phyloP scores from a whole-genome alignment of 2,888 invertebrate species.

The Lymantria monacha region DNA sequence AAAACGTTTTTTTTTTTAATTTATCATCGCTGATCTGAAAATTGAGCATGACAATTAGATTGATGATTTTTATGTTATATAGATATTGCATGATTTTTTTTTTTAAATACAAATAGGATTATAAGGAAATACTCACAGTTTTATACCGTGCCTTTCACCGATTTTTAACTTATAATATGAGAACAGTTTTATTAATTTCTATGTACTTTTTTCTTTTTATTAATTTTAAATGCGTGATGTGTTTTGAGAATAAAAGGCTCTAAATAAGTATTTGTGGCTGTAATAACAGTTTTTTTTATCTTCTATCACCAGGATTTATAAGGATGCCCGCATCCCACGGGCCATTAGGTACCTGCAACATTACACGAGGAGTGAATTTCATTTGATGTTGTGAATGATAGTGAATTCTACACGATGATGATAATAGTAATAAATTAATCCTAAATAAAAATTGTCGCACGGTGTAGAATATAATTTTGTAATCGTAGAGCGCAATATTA shows the following conservation, averaged over 20 bases:
- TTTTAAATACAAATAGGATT: conserved; percentile 31
- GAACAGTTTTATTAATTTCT: conserved; percentile 11
- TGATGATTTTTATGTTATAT: conserved; percentile 20
- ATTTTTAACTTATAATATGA: conserved; percentile 31
- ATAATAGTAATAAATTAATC: conserved; percentile 37
- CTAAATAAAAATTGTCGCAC: conserved; percentile 52
- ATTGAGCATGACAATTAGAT: conserved; percentile 24
- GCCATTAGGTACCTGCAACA: neutral
- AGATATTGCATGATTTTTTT: conserved; percentile 20
- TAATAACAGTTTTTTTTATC: neutral
- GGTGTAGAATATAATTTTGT: conserved; percentile 58
- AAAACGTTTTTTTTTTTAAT: conserved; percentile 3
- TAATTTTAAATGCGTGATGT: conserved; percentile 22
- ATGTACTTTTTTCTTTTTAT: conserved; percentile 9
- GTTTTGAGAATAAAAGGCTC: conserved; percentile 1
- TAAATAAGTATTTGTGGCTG: neutral
- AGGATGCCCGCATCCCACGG: neutral
- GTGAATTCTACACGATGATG: conserved; percentile 38
- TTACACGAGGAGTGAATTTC: neutral
- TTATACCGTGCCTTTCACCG: conserved; percentile 51
- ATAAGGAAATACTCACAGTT: conserved; percentile 43
- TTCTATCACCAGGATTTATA: neutral
- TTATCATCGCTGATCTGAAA: conserved; percentile 26
- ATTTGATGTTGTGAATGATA: conserved; percentile 41
- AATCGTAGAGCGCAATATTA: conserved; percentile 56